Evolutionary conservation across 2,113 vertebrate species (phyloP), one percentile per base, ranked within the genome.

Genomic region (Macrotis lagotis): DNA sequence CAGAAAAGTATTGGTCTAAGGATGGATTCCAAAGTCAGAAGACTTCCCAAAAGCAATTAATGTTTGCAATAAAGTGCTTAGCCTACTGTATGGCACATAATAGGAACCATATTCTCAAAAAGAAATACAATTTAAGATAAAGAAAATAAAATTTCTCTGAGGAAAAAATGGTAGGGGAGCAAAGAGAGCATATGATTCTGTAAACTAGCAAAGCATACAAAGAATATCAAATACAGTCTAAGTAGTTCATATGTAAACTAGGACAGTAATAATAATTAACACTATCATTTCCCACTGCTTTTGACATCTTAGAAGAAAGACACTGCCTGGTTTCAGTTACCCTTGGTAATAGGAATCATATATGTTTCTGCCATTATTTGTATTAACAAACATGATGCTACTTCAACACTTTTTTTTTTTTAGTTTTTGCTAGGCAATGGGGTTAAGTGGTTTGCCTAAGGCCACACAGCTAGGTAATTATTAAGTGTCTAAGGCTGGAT

Each of bases 391-490:
- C 31, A 66, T 55, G 53, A 31, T 66, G 31, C 31, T 37, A 66
- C 55, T 37, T 66, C 88, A 96, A 96, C 10, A 50, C 92, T 95
- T 96, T 88, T 19, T n/a, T n/a, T n/a, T n/a, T n/a, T n/a, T n/a
- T n/a, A n/a, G n/a, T n/a, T n/a, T n/a, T n/a, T n/a, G n/a, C n/a
- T n/a, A n/a, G n/a, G n/a, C n/a, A n/a, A n/a, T n/a, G n/a, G n/a
- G n/a, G n/a, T n/a, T n/a, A n/a, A n/a, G n/a, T n/a, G n/a, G n/a
- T n/a, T n/a, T n/a, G n/a, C n/a, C n/a, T n/a, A n/a, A n/a, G n/a
- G n/a, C n/a, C n/a, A n/a, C n/a, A n/a, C n/a, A n/a, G n/a, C n/a
- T n/a, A n/a, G n/a, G n/a, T n/a, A n/a, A n/a, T n/a, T n/a, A n/a
- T n/a, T n/a, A n/a, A n/a, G n/a, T n/a, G n/a, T n/a, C n/a, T n/a